A percentile compares a stretch with the other conserved stretches of the same genome.
These are phyloP conservation scores for Ypsolopha scabrella DNA, from an alignment of 2,888 invertebrate genomes.

Conservation along the genomic window DNA sequence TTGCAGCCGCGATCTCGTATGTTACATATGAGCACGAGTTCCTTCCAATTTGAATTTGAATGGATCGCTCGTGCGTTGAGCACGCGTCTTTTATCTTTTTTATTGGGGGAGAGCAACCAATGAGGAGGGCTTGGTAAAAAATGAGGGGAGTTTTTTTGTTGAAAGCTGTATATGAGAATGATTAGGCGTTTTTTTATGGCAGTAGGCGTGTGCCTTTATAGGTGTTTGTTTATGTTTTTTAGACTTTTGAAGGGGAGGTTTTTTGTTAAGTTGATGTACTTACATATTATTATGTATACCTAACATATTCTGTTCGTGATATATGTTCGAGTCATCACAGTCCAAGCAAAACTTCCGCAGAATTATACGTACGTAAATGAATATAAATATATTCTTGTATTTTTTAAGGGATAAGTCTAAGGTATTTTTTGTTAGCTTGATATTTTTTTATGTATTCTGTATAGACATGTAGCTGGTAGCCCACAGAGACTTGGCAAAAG, in stretches of 20 bases:
- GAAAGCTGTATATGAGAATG: constrained; percentile 15
- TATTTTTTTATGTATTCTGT: too few relatives aligned
- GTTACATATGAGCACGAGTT: constrained; percentile 46
- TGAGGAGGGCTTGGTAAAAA: constrained; percentile 46
- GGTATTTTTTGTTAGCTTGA: neutral
- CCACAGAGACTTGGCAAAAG: neutral
- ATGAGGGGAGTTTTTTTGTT: constrained; percentile 54
- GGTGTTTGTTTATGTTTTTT: neutral
- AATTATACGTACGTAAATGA: too few relatives aligned
- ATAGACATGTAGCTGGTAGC: too few relatives aligned
- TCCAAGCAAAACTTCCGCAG: too few relatives aligned
- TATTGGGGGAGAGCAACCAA: constrained; percentile 47
- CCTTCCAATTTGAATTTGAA: constrained; percentile 57
- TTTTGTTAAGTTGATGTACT: neutral
- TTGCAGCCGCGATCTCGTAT: constrained; percentile 46
- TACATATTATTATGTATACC: too few relatives aligned
- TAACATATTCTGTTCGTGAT: too few relatives aligned
- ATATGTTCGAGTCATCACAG: too few relatives aligned
- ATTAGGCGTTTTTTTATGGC: constrained; percentile 27
- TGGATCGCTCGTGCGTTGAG: constrained; percentile 44
- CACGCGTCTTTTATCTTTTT: constrained; percentile 64
- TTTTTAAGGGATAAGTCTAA: neutral
- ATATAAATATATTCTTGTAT: too few relatives aligned
- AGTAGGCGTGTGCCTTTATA: constrained; percentile 29
- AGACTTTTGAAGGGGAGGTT: neutral